Conservation (phyloP, 2,113 vertebrate genomes). For the Taurulus bubalis region DNA sequence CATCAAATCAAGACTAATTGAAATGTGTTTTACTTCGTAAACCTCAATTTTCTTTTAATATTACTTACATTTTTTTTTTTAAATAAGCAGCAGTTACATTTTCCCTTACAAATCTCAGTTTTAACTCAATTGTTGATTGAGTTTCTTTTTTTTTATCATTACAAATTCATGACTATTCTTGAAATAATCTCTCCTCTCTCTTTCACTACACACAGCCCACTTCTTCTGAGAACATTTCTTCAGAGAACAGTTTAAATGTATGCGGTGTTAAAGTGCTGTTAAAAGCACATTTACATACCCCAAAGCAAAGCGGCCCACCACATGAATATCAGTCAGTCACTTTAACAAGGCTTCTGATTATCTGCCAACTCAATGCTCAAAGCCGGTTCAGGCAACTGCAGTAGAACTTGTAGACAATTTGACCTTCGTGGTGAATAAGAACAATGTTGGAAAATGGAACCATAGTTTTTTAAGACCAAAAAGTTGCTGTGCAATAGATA, state of each 20-base stretch:
- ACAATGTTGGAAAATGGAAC: background rate
- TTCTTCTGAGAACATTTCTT: conserved; percentile 45
- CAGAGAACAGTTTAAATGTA: conserved; percentile 50
- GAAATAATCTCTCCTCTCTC: conserved; percentile 1
- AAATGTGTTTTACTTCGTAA: background rate
- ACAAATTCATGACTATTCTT: conserved; percentile 14
- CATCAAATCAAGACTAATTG: background rate
- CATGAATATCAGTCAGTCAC: conserved; percentile 29
- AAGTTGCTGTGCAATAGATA: background rate
- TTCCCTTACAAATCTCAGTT: background rate
- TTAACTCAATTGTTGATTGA: background rate
- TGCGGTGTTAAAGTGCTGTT: conserved; percentile 61
- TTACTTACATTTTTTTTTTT: background rate
- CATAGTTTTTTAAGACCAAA: background rate
- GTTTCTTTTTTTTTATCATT: background rate
- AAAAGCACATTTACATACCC: conserved; percentile 64
- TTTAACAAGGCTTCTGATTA: conserved; percentile 26
- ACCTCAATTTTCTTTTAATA: background rate
- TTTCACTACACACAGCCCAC: background rate
- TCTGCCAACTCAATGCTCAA: background rate
- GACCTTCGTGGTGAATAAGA: background rate
- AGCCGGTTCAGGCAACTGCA: background rate
- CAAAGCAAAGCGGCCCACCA: conserved; percentile 35
- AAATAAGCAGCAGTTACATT: background rate
- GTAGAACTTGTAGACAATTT: background rate